These are phyloP conservation scores for Chalcis sispes DNA, from an alignment of 2,888 invertebrate species.

Conservation along the genomic window DNA sequence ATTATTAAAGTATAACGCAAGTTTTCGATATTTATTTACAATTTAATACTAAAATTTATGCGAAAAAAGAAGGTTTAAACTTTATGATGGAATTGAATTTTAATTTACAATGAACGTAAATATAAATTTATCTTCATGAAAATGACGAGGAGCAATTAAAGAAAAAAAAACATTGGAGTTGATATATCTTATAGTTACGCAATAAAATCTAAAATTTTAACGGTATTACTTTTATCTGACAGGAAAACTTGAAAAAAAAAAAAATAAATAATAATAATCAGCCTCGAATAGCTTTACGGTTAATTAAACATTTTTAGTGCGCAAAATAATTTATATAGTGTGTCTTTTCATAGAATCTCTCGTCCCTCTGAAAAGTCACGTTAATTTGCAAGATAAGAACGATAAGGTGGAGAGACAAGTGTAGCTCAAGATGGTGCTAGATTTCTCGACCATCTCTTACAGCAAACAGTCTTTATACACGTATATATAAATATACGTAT, in stretches of 20 bases:
- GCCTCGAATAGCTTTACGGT: slow-evolving; percentile 3
- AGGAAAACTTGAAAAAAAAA: too few species aligned
- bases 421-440: slow-evolving; percentile 64
- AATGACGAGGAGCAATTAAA: too few species aligned
- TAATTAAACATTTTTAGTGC: slow-evolving; percentile 56
- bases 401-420: slow-evolving; percentile 60
- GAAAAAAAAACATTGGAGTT: neutral
- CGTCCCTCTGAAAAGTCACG: slow-evolving; percentile 47
- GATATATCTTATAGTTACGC: neutral
- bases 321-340: slow-evolving; percentile 54
- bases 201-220: slow-evolving; percentile 38
- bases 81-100: too few species aligned
- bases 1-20: too few species aligned
- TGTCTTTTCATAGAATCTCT: slow-evolving; percentile 39
- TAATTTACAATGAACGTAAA: too few species aligned
- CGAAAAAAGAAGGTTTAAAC: too few species aligned
- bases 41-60: too few species aligned
- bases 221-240: slow-evolving; percentile 12
- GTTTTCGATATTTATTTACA: too few species aligned
- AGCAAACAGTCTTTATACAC: slow-evolving; percentile 45
- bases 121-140: too few species aligned
- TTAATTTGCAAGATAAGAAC: slow-evolving; percentile 58
- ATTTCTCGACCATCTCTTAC: slow-evolving; percentile 58
- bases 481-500: too few species aligned
- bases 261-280: neutral